A percentile compares a stretch with the other conserved stretches of the same genome.
phyloP scores from a whole-genome alignment of 1,140 invertebrate genomes.

The Harpegnathos saltator region DNA sequence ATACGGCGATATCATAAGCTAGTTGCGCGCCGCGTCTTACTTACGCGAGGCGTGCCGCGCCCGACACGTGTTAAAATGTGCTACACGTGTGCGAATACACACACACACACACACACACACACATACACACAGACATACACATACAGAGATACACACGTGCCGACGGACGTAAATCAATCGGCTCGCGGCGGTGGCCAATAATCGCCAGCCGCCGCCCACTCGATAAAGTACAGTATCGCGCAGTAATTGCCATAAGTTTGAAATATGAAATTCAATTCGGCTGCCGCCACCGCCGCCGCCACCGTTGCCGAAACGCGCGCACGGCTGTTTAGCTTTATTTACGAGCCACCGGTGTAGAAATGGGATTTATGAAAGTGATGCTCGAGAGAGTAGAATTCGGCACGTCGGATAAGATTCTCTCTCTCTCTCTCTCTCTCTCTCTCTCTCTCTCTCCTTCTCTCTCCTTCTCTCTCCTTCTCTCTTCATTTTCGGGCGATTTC shows the following conservation, averaged over 20 bases:
- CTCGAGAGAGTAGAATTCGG: neutral
- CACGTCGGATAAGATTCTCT: too few relatives aligned
- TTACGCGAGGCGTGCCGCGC: neutral
- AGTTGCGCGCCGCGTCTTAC: neutral
- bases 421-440: too few relatives aligned
- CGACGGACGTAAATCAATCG: constrained; percentile 38
- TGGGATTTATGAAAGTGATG: constrained; percentile 41
- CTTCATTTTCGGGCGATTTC: neutral
- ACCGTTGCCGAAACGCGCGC: constrained; percentile 10
- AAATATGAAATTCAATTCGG: constrained; percentile 59
- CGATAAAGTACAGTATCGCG: constrained; percentile 47
- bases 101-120: neutral
- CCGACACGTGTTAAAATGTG: constrained; percentile 20
- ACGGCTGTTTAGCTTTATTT: constrained; percentile 51
- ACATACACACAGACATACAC: too few relatives aligned
- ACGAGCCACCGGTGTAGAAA: neutral
- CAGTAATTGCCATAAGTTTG: constrained; percentile 53
- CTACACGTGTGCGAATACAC: constrained; percentile 7
- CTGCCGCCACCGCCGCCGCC: neutral
- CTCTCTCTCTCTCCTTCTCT: too few relatives aligned
- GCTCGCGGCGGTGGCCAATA: constrained; percentile 11
- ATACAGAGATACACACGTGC: constrained; percentile 24
- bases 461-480: too few relatives aligned
- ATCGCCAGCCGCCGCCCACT: constrained; percentile 54
- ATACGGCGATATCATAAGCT: neutral